phyloP scores from a whole-genome alignment of 2,797 vertebrate genomes.

The Sorex maritimensis region DNA sequence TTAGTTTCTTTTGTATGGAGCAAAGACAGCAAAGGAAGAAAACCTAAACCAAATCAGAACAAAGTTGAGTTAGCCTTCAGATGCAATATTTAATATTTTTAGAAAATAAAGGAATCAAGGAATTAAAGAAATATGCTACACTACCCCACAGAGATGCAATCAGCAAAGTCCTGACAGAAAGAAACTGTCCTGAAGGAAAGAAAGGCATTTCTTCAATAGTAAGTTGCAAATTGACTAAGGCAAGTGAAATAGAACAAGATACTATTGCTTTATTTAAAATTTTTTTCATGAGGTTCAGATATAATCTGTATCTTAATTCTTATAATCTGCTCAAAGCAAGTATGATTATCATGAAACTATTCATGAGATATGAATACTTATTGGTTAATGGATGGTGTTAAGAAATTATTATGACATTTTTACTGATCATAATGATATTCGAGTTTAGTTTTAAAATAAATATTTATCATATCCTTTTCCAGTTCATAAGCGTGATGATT shows the following conservation, averaged over 20 bases:
- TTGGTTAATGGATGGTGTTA: neutral
- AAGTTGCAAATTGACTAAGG: neutral
- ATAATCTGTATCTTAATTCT: neutral
- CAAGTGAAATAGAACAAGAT: neutral
- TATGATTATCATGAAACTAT: neutral
- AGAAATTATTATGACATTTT: neutral
- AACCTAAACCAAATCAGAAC: neutral
- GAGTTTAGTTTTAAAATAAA: neutral
- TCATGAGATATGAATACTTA: slow-evolving; percentile 1
- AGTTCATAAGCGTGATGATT: too few species aligned
- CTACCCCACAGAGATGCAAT: neutral
- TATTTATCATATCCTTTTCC: too few species aligned
- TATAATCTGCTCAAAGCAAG: slow-evolving; percentile 38
- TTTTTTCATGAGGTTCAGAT: neutral
- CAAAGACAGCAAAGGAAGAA: neutral
- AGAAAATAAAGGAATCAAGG: neutral
- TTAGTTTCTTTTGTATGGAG: neutral
- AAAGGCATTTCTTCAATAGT: slow-evolving; percentile 26
- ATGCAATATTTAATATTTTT: slow-evolving; percentile 20
- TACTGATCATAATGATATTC: neutral
- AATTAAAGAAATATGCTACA: neutral
- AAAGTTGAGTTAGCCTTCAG: neutral
- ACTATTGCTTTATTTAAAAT: neutral
- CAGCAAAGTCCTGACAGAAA: neutral
- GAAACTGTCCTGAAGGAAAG: neutral